Evolutionary conservation across 53 echinoderm and acorn worm species (phyloP).

Genomic region (Glandiceps talaboti): DNA sequence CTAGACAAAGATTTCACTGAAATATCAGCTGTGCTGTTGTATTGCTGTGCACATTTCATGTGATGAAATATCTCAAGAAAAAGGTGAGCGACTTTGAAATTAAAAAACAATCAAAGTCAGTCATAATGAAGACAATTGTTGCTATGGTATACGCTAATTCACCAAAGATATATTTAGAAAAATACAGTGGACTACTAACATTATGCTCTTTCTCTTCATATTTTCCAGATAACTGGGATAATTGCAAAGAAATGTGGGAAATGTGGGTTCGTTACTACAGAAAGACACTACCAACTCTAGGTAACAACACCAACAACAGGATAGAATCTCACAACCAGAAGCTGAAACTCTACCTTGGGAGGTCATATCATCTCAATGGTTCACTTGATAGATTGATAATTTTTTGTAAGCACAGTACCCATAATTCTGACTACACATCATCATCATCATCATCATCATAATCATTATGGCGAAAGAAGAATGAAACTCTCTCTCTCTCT

Average conservation of each 20-base stretch:
- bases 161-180: background rate
- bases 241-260: background rate
- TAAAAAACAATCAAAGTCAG: background rate
- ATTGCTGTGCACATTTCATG: background rate
- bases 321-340: background rate
- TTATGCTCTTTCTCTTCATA: background rate
- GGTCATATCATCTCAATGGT: background rate
- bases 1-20: background rate
- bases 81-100: background rate
- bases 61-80: background rate
- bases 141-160: background rate
- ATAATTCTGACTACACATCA: background rate
- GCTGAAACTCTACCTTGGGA: background rate
- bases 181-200: background rate
- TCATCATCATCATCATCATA: no score
- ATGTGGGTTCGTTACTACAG: background rate
- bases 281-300: background rate
- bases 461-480: no score
- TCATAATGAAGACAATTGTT: background rate
- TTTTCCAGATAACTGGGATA: background rate
- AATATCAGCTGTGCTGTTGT: background rate
- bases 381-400: background rate
- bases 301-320: background rate
- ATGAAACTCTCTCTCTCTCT: no score
- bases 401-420: background rate